phyloP scores from a whole-genome alignment of 2,797 vertebrate genomes.

The Catostomus latipinnis region DNA sequence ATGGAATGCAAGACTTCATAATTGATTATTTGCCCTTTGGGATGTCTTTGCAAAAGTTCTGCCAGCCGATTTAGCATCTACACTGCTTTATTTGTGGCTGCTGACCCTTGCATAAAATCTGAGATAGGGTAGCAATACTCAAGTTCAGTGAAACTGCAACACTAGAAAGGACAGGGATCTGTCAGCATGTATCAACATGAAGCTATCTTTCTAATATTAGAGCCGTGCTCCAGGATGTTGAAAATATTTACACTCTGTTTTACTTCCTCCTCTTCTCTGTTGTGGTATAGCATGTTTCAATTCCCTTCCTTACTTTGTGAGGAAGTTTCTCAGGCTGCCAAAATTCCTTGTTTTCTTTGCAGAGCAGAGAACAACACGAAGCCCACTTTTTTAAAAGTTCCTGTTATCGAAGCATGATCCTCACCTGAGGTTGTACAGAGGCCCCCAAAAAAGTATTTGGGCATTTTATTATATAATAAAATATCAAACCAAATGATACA shows the following conservation, averaged over 20 bases:
- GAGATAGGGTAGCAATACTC: conserved; percentile 35
- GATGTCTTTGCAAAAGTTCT: conserved; percentile 29
- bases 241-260: conserved; percentile 3
- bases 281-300: background rate
- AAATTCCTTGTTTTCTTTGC: background rate
- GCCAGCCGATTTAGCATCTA: conserved; percentile 48
- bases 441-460: too few relatives aligned
- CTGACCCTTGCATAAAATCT: conserved; percentile 35
- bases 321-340: background rate
- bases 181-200: conserved; percentile 51
- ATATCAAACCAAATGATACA: too few relatives aligned
- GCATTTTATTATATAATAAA: too few relatives aligned
- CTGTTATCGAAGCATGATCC: background rate
- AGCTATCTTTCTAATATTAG: conserved; percentile 6
- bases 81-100: conserved; percentile 54
- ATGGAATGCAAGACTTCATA: conserved; percentile 64
- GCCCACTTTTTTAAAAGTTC: background rate
- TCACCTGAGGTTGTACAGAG: background rate
- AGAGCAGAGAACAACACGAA: background rate
- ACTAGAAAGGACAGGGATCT: conserved; percentile 37
- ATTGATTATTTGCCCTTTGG: conserved; percentile 31
- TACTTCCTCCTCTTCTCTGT: background rate
- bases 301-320: conserved; percentile 13
- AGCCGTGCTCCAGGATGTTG: background rate
- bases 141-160: conserved; percentile 35